Evolutionary conservation across 1,140 invertebrate genomes (phyloP).

Genomic region (Megalonaias nervosa): DNA sequence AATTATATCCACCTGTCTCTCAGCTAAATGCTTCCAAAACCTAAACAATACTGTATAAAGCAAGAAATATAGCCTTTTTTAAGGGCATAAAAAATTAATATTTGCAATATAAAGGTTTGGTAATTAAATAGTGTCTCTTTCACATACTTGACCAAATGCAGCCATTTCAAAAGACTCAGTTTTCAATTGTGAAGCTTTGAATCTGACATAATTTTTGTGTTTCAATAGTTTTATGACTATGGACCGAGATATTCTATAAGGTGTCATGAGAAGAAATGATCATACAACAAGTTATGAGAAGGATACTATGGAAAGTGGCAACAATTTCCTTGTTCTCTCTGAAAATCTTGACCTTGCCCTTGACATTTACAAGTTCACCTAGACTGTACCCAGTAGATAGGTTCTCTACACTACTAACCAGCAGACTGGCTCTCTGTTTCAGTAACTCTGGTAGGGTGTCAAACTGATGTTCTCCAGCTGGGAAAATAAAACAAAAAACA

Average conservation of each 20-base stretch:
- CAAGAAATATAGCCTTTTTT: no score
- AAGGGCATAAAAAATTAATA: no score
- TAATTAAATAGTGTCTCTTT: no score
- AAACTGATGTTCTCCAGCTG: not conserved
- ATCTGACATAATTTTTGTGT: no score
- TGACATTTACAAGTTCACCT: slow-evolving; percentile 52
- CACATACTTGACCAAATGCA: no score
- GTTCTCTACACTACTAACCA: slow-evolving; percentile 4
- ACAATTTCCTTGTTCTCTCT: slow-evolving; percentile 49
- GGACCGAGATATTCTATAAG: not conserved
- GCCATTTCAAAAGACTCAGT: no score
- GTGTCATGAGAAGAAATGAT: not conserved
- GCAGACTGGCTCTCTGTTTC: not conserved
- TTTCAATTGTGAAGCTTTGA: no score
- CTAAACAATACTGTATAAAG: no score
- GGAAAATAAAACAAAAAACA: not conserved
- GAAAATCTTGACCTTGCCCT: slow-evolving; percentile 54
- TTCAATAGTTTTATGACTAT: no score
- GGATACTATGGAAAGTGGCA: slow-evolving; percentile 51
- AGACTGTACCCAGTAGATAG: slow-evolving; percentile 34
- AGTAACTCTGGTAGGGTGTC: not conserved
- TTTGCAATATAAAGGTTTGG: no score
- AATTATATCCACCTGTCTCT: no score
- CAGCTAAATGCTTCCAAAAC: no score
- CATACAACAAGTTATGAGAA: slow-evolving; percentile 10